Percentiles rank a stretch among this genome's conserved stretches.
Conservation (phyloP, 2,888 invertebrate species). For the Agonopterix heracliana region DNA sequence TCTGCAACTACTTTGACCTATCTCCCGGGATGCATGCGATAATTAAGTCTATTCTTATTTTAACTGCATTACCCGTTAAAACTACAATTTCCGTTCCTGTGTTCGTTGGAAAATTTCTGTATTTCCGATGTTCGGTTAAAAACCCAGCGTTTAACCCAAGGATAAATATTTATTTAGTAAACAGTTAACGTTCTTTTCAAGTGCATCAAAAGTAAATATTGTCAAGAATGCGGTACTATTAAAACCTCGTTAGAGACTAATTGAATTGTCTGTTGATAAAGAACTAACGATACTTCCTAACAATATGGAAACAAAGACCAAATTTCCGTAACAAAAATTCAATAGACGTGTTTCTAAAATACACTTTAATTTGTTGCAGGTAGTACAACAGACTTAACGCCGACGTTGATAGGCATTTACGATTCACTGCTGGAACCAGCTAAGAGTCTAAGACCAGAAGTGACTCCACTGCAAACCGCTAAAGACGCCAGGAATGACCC, state of each 20-base stretch:
- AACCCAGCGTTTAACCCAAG: too few relatives aligned
- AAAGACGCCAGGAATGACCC: slow-evolving; percentile 72
- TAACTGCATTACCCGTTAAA: too few relatives aligned
- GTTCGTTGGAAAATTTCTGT: too few relatives aligned
- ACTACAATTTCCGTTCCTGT: too few relatives aligned
- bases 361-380: slow-evolving; percentile 77
- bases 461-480: slow-evolving; percentile 49
- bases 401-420: slow-evolving; percentile 90
- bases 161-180: too few relatives aligned
- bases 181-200: too few relatives aligned
- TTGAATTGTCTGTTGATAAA: neutral
- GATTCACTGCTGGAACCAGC: slow-evolving; percentile 81
- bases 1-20: too few relatives aligned
- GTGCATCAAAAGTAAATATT: too few relatives aligned
- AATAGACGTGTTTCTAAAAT: neutral
- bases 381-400: slow-evolving; percentile 90
- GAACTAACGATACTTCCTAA: neutral
- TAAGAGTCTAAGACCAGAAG: slow-evolving; percentile 51
- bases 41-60: too few relatives aligned
- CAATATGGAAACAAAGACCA: neutral
- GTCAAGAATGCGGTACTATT: slow-evolving; percentile 1
- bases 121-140: too few relatives aligned
- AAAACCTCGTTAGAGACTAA: neutral
- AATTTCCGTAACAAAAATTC: neutral
- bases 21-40: too few relatives aligned